Evolutionary conservation across 2,113 vertebrate genomes (phyloP).

Genomic region (Indicator maculatus): DNA sequence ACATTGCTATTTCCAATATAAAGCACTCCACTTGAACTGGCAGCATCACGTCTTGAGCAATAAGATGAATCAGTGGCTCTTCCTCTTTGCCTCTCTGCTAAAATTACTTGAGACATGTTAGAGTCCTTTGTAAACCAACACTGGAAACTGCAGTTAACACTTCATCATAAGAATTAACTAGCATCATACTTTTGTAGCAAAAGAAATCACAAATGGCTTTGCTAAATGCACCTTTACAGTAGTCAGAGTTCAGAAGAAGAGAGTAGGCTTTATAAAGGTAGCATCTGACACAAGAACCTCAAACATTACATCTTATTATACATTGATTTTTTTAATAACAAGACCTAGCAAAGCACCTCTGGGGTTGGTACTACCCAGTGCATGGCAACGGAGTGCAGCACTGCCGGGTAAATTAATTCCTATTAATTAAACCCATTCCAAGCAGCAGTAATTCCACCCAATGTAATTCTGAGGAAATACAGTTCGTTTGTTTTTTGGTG

Average conservation of each 20-base stretch:
- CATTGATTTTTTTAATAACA: background rate
- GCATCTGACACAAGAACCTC: background rate
- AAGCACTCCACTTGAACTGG: background rate
- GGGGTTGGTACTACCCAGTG: background rate
- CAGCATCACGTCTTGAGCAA: background rate
- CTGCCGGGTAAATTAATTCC: background rate
- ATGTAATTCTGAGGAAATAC: background rate
- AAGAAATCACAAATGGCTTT: background rate
- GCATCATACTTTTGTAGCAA: background rate
- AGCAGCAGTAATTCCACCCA: background rate
- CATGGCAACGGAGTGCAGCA: background rate
- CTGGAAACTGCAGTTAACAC: background rate
- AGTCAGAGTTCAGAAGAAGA: background rate
- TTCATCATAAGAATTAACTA: background rate
- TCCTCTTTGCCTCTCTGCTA: background rate
- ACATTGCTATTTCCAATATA: background rate
- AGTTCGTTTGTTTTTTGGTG: background rate
- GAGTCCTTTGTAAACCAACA: background rate
- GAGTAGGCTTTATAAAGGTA: background rate
- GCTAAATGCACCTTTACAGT: background rate
- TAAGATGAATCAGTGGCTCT: background rate
- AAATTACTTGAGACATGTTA: background rate
- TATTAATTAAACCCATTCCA: background rate
- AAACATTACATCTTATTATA: background rate
- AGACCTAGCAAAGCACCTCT: background rate